phyloP scores from a whole-genome alignment of 2,888 invertebrate genomes.

The Ophion costatus region DNA sequence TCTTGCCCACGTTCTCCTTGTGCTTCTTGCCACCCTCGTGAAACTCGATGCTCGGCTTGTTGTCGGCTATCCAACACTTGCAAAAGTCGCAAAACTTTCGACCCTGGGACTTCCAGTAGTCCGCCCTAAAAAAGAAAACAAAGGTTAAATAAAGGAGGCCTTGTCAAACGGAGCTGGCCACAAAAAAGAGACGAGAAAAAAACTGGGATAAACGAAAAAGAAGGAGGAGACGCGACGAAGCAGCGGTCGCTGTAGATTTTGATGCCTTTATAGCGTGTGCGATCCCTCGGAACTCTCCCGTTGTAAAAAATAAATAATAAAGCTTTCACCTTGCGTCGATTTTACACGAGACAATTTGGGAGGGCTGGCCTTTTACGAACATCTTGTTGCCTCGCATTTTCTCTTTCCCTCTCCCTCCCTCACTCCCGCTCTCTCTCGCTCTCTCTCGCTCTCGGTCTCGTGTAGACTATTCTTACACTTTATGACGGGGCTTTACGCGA shows the following conservation, averaged over 20 bases:
- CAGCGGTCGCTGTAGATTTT: slow-evolving; percentile 32
- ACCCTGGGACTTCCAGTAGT: slow-evolving; percentile 98
- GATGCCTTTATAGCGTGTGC: slow-evolving; percentile 22
- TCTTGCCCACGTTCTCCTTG: slow-evolving; percentile 95
- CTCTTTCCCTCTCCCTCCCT: neutral
- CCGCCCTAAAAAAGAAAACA: slow-evolving; percentile 88
- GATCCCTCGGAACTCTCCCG: neutral
- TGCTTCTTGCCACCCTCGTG: slow-evolving; percentile 97
- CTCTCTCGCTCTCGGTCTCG: neutral
- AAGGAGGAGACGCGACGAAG: neutral
- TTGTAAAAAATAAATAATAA: slow-evolving; percentile 9
- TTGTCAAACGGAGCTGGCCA: neutral
- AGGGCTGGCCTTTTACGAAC: neutral
- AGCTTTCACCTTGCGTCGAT: slow-evolving; percentile 4
- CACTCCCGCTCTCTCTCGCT: too few species aligned
- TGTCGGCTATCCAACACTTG: slow-evolving; percentile 99
- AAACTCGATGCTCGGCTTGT: slow-evolving; percentile 97
- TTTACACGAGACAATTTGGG: slow-evolving; percentile 6
- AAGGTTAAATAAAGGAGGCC: slow-evolving; percentile 5
- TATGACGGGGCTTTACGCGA: slow-evolving; percentile 53
- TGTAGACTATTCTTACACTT: slow-evolving; percentile 54
- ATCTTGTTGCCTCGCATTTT: slow-evolving; percentile 2
- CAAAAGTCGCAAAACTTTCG: slow-evolving; percentile 98
- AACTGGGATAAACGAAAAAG: neutral
- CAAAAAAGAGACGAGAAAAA: neutral